A percentile compares a stretch with the other conserved stretches of the same genome.
These are phyloP conservation scores for Scaptomyza tumidula DNA, from an alignment of 2,888 invertebrate species.

Conservation along the genomic window DNA sequence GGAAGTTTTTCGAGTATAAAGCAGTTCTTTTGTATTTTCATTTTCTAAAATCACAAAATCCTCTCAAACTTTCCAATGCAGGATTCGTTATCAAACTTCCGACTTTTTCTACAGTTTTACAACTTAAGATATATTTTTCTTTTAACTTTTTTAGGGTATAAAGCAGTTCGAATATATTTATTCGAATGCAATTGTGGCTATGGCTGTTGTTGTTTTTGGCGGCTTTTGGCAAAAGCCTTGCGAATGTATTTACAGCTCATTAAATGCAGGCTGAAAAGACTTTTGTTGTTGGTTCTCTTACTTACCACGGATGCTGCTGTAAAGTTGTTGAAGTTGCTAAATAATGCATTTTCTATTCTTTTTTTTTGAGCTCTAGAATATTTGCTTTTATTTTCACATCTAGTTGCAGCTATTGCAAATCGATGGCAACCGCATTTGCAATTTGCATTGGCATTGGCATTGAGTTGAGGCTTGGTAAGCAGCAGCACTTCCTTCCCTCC, in stretches of 20 bases:
- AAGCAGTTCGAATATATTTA: not conserved
- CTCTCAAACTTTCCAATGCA: too few species aligned
- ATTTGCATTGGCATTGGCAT: conserved; percentile 41
- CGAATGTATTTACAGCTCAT: conserved; percentile 69
- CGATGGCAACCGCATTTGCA: conserved; percentile 39
- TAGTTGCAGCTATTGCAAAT: conserved; percentile 31
- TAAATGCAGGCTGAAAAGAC: conserved; percentile 60
- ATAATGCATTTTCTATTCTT: not conserved
- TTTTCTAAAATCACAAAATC: too few species aligned
- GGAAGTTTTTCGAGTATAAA: too few species aligned
- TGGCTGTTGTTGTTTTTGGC: conserved; percentile 1
- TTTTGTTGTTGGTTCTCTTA: not conserved
- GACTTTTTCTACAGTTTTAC: too few species aligned
- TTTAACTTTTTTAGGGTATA: not conserved
- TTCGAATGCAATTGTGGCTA: not conserved
- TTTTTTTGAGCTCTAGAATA: not conserved
- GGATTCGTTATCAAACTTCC: too few species aligned
- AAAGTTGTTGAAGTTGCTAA: conserved; percentile 14
- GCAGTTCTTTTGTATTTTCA: too few species aligned
- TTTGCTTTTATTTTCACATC: too few species aligned
- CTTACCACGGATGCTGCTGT: conserved; percentile 8
- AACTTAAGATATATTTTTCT: too few species aligned
- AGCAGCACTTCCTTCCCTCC: conserved; percentile 16
- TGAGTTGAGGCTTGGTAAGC: conserved; percentile 17
- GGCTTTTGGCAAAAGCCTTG: conserved; percentile 41